A percentile compares a stretch with the other conserved stretches of the same genome.
Evolutionary conservation across 2,888 invertebrate genomes (phyloP).

Genomic region (Amphipyra berbera): DNA sequence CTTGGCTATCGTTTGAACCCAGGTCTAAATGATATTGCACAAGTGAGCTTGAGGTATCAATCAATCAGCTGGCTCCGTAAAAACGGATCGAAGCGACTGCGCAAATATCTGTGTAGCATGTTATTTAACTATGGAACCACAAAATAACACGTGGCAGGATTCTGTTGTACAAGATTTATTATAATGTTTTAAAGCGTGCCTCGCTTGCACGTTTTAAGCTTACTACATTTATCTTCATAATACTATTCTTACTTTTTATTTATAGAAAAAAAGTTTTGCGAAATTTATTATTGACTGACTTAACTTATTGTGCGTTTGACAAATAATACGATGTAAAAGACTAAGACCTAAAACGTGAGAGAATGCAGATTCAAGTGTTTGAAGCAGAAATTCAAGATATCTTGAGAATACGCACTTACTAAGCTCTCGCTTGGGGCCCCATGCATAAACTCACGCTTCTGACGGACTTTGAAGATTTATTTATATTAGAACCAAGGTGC

Average conservation of each 20-base stretch:
- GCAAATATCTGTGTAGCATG: too few species aligned
- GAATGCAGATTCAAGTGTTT: slow-evolving; percentile 11
- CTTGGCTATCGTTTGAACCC: too few species aligned
- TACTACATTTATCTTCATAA: slow-evolving; percentile 39
- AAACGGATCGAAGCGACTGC: too few species aligned
- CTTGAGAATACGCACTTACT: neutral
- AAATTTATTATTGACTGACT: slow-evolving; percentile 11
- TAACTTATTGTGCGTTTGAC: slow-evolving; percentile 25
- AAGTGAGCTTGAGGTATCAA: too few species aligned
- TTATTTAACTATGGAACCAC: too few species aligned
- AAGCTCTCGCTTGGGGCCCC: neutral
- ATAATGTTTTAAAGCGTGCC: slow-evolving; percentile 23
- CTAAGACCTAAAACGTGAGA: slow-evolving; percentile 47
- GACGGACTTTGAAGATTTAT: too few species aligned
- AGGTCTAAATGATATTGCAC: too few species aligned
- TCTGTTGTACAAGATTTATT: slow-evolving; percentile 23
- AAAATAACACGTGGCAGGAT: neutral
- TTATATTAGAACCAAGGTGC: too few species aligned
- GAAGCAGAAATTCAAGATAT: slow-evolving; percentile 8
- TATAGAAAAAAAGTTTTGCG: slow-evolving; percentile 12
- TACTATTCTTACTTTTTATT: slow-evolving; percentile 20
- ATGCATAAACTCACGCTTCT: too few species aligned
- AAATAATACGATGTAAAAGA: slow-evolving; percentile 29
- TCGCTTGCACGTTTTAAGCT: slow-evolving; percentile 17
- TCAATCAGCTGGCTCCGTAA: too few species aligned